These are phyloP conservation scores for Cervus canadensis DNA, from an alignment of 2,113 vertebrate genomes.

Conservation along the genomic window DNA sequence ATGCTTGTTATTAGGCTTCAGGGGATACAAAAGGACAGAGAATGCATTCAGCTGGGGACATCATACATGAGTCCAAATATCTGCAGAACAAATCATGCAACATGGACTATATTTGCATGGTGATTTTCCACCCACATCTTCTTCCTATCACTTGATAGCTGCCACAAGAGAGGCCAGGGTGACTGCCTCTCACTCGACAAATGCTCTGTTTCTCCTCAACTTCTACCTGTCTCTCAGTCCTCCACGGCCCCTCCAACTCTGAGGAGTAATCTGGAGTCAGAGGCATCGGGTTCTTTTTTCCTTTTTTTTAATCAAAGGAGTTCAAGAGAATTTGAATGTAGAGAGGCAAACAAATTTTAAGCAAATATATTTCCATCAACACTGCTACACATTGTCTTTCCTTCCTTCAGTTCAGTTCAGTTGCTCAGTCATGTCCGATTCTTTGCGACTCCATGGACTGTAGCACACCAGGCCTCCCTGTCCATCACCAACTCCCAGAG, in stretches of 20 bases:
- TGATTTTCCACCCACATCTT: not conserved
- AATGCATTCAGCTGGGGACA: not conserved
- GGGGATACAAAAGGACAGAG: not conserved
- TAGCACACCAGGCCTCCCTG: not conserved
- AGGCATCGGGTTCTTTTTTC: not conserved
- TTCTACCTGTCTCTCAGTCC: not conserved
- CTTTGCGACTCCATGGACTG: not conserved
- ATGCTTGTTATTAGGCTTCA: not conserved
- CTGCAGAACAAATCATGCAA: not conserved
- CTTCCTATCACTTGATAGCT: not conserved
- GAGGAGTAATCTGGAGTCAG: not conserved
- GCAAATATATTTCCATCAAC: not conserved
- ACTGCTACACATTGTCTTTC: not conserved
- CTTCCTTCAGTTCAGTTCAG: not conserved
- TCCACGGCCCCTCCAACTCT: not conserved
- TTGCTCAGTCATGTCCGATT: not conserved
- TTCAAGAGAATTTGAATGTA: not conserved
- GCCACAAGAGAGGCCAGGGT: not conserved
- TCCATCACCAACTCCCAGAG: not conserved
- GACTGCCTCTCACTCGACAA: not conserved
- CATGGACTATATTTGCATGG: not conserved
- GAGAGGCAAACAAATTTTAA: not conserved
- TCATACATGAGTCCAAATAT: not conserved
- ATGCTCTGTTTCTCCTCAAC: not conserved
- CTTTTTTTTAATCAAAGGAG: not conserved